Conservation (phyloP, 1,140 invertebrate species). For the Cydia strobilella region DNA sequence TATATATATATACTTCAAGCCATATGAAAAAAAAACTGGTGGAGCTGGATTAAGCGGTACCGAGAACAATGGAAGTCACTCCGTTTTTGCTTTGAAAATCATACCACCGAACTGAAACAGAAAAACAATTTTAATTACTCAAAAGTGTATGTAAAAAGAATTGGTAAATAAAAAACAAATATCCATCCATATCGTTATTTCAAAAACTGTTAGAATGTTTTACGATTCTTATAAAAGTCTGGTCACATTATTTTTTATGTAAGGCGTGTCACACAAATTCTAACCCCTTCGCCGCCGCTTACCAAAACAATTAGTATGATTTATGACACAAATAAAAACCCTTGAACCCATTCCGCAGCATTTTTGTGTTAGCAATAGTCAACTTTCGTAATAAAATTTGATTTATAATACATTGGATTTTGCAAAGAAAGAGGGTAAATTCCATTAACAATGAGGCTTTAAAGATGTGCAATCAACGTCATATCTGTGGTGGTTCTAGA, state of each 20-base stretch:
- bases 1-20: too few relatives aligned
- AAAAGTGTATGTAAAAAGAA: too few relatives aligned
- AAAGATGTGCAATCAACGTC: conserved; percentile 16
- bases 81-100: too few relatives aligned
- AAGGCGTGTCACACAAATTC: conserved; percentile 23
- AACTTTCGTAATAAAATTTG: conserved; percentile 62
- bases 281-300: conserved; percentile 47
- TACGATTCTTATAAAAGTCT: background rate
- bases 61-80: too few relatives aligned
- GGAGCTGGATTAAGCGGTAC: too few relatives aligned
- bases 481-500: background rate
- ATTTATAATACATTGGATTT: conserved; percentile 61
- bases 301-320: conserved; percentile 70
- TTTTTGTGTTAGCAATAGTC: conserved; percentile 64
- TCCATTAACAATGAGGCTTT: conserved; percentile 12
- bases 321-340: conserved; percentile 68
- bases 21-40: too few relatives aligned
- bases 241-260: conserved; percentile 20
- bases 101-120: too few relatives aligned
- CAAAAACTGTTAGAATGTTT: background rate
- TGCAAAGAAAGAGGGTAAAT: conserved; percentile 30
- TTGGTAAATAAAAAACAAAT: too few relatives aligned
- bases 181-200: background rate
- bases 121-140: too few relatives aligned
- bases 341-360: conserved; percentile 60